A percentile compares a stretch with the other conserved stretches of the same genome.
Conservation (phyloP, 2,113 vertebrate species). For the Strigops habroptila region DNA sequence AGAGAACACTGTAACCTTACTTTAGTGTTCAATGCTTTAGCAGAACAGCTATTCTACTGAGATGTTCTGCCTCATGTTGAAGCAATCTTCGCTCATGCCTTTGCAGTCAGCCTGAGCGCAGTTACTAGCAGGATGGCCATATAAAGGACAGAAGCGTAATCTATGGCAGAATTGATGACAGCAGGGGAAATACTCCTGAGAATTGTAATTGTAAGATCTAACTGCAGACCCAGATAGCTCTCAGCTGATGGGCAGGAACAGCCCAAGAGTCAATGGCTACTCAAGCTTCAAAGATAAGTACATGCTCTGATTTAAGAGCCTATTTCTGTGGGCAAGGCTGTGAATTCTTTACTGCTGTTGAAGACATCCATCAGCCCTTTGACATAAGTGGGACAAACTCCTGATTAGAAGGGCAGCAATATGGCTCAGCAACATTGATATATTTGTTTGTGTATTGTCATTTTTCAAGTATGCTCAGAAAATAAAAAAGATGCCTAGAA, state of each 20-base stretch:
- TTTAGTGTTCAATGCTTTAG: not conserved
- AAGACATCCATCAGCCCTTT: constrained; percentile 12
- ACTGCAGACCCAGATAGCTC: not conserved
- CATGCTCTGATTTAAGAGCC: constrained; percentile 22
- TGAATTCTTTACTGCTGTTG: constrained; percentile 1
- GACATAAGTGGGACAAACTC: not conserved
- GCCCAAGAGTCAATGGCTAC: not conserved
- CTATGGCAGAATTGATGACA: constrained; percentile 33
- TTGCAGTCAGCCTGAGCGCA: not conserved
- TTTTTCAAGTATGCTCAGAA: not conserved
- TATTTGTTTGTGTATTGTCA: not conserved
- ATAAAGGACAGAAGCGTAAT: not conserved
- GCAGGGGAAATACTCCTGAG: not conserved
- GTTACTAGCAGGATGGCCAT: not conserved
- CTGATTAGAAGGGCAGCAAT: not conserved
- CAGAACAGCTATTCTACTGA: not conserved
- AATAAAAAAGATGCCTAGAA: not conserved
- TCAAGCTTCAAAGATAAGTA: constrained; percentile 32
- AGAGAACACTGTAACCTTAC: not conserved
- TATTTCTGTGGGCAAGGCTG: constrained; percentile 17
- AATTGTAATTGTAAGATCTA: not conserved
- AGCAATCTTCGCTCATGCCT: not conserved
- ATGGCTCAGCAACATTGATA: not conserved
- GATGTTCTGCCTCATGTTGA: not conserved
- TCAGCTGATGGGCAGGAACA: not conserved